Evolutionary conservation across 2,888 invertebrate species (phyloP), one percentile per base, ranked within the genome.

Genomic region (Catocala sponsa): DNA sequence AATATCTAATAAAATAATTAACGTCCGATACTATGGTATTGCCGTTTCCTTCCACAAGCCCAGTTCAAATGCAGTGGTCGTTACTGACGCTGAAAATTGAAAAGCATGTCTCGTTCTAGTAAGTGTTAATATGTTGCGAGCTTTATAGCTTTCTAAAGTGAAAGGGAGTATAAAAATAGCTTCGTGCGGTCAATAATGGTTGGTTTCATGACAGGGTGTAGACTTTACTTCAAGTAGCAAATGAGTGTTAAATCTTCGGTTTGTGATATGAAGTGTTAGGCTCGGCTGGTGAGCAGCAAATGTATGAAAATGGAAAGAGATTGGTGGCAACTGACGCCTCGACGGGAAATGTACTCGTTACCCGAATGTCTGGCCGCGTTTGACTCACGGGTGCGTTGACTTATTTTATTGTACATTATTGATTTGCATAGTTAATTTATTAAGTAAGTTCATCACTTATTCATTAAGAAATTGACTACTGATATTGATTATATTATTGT

Each of bases 281-380:
- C 4, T 38, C 9, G 35, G 7, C 7, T 38, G 38, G 11, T 41
- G 0, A 38, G 9, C 10, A 6, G 11, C 25, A n/a, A 44, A n/a
- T 55, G 58, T 60, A 53, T 53, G 38, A 54, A 56, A 44, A 76
- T 93, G 92, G 90, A 89, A 43, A 82, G 84, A 42, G 92, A 95
- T 60, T 95, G 95, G 95, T 95, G 95, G 95, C 91, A 93, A 66
- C 82, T 95, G 73, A 90, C 91, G 12, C 95, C 95, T 0, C 88
- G 91, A 6, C 84, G 91, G 55, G 87, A 91, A 47, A 70, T 89
- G 57, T 87, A 72, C 72, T 75, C 88, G 11, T 84, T 96, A 43
- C 95, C 96, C 0, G 96, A 96, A 68, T 93, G 95, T 76, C 88
- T 96, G 68, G 94, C 95, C 4, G 94, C 96, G 47, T 75, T 91